These are phyloP conservation scores for Wiebesia pumilae DNA, from an alignment of 1,140 invertebrate genomes.

Conservation along the genomic window DNA sequence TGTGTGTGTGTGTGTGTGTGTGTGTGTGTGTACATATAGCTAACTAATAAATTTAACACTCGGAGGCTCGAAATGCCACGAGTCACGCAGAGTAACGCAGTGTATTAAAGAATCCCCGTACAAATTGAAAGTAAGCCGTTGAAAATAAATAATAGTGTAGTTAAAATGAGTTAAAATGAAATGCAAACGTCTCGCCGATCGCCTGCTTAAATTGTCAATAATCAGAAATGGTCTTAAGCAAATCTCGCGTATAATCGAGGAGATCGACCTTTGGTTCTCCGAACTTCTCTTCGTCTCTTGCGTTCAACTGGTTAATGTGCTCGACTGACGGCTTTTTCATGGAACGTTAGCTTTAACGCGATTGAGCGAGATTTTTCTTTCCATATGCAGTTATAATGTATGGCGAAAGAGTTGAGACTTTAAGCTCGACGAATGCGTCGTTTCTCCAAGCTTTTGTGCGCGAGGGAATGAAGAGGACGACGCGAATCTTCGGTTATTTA, in stretches of 20 bases:
- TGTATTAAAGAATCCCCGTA: neutral
- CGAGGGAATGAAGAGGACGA: too few species aligned
- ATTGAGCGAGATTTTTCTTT: neutral
- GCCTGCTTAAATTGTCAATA: neutral
- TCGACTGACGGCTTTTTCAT: neutral
- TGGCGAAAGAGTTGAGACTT: neutral
- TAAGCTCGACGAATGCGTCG: too few species aligned
- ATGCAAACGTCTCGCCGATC: neutral
- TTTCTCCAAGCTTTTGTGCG: too few species aligned
- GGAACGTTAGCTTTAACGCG: neutral
- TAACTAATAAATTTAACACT: neutral
- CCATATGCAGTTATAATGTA: neutral
- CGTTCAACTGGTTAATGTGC: neutral
- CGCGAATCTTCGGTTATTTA: too few species aligned
- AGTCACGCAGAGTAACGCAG: neutral
- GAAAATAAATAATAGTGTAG: neutral
- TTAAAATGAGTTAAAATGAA: neutral
- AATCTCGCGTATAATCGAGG: neutral
- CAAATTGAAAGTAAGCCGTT: neutral
- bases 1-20: too few species aligned
- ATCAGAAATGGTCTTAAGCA: neutral
- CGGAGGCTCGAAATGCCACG: neutral
- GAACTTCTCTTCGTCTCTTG: neutral
- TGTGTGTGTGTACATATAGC: too few species aligned
- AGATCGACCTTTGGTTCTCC: neutral